Evolutionary conservation across 2,113 vertebrate genomes (phyloP).

Genomic region (Pomatostomus ruficeps): DNA sequence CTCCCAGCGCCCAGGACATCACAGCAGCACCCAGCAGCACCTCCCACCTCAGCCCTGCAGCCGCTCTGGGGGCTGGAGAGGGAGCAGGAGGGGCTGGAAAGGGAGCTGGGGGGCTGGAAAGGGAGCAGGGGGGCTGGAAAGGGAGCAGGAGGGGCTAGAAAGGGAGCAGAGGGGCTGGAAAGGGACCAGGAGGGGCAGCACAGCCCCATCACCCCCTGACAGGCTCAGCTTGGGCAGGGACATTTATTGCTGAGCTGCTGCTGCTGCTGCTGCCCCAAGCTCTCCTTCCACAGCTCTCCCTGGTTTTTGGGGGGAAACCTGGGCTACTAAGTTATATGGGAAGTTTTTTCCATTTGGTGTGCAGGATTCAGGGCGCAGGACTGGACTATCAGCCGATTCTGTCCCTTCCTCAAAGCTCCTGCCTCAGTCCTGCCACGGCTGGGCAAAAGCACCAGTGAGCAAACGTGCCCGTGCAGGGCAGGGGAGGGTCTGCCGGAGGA

Average conservation of each 20-base stretch:
- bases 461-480: accelerated
- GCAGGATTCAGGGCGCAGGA: neutral
- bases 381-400: neutral
- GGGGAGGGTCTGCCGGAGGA: neutral
- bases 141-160: neutral
- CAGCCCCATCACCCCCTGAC: neutral
- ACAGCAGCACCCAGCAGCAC: neutral
- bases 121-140: neutral
- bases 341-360: neutral
- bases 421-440: neutral
- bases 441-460: neutral
- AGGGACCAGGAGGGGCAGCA: neutral
- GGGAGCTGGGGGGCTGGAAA: neutral
- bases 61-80: neutral
- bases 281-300: neutral
- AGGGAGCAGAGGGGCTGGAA: neutral
- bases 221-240: accelerated
- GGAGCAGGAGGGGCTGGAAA: neutral
- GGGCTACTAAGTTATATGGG: neutral
- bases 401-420: neutral
- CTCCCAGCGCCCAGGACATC: neutral
- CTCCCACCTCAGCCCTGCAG: neutral
- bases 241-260: neutral
- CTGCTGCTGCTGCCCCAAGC: neutral
- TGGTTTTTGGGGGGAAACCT: accelerated